Base-by-base conservation (phyloP, 2,797 vertebrate genomes). In the Manis pentadactyla region DNA sequence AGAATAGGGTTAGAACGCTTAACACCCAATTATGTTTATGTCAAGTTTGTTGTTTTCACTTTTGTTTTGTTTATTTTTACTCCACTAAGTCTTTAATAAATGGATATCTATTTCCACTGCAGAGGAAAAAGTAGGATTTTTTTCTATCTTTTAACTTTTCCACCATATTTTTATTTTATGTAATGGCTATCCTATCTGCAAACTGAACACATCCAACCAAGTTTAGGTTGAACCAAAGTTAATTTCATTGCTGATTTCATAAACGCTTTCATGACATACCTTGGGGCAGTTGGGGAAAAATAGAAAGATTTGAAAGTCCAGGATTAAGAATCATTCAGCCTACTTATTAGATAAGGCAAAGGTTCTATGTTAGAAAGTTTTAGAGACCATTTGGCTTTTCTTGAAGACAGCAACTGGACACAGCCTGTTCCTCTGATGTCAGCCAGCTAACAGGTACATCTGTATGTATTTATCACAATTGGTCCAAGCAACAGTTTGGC, bases 401-500 rank as follows among this genome's bases (percentile, higher is more conserved):
- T 75, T 64, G 25, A 87, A 90, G 39, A 78, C 17, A 73, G 61
- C 61, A 97, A 39, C 86, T 90, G 51, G 53, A 34, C 53, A 68
- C 42, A 68, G 46, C 17, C 53, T 78, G 37, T 31, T 82, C 53
- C 51, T 71, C 73, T 90, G 71, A 57, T 4, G 9, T 37, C 83
- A 86, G 64, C 57, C 49, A 84, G 51, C 68, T 78, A 63, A 87
- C 7, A 71, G 55, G 61, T 57, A 94, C n/a, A 94, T 31, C 73
- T 68, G 23, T 90, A 53, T 75, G 66, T 88, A 74, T 97, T 88
- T 94, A 86, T 84, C 7, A 90, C 53, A 68, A 96, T 31, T 71
- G 34, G 49, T 94, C 39, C 39, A 61, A 83, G 53, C n/a, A 63
- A 53, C 15, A 82, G n/a, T 90, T 94, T 83, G 71, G n/a, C 42